These are phyloP conservation scores for Cyprinella venusta DNA, from an alignment of 2,797 vertebrate species.

Conservation along the genomic window DNA sequence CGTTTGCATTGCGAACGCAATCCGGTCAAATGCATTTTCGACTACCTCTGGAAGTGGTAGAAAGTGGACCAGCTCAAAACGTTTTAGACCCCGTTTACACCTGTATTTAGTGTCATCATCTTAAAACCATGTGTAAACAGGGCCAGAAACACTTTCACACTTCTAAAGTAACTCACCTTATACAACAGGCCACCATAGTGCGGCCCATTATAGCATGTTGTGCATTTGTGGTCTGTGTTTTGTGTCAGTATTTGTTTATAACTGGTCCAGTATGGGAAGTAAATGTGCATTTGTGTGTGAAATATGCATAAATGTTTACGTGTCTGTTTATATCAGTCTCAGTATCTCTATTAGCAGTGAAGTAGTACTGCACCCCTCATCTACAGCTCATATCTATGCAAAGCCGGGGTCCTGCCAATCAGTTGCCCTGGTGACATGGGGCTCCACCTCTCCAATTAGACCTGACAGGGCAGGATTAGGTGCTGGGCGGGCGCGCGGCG, in stretches of 20 bases:
- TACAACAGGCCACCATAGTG: conserved; percentile 44
- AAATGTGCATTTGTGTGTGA: conserved; percentile 61
- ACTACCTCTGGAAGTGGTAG: too few relatives aligned
- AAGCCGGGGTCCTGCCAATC: conserved; percentile 87
- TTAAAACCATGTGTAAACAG: too few relatives aligned
- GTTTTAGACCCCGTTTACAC: too few relatives aligned
- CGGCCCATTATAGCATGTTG: conserved; percentile 39
- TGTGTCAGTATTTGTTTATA: conserved; percentile 5
- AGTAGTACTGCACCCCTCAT: conserved; percentile 63
- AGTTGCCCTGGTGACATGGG: conserved; percentile 84
- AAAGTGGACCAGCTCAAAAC: too few relatives aligned
- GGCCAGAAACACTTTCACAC: neutral
- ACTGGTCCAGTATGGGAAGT: conserved; percentile 49
- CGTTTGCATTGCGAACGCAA: too few relatives aligned
- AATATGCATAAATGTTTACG: conserved; percentile 45
- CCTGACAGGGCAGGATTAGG: conserved; percentile 88
- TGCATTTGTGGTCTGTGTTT: conserved; percentile 18
- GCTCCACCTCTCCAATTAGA: conserved; percentile 88
- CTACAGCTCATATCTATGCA: conserved; percentile 85
- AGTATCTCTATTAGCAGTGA: conserved; percentile 81
- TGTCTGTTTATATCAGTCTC: conserved; percentile 57
- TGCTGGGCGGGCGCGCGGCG: conserved; percentile 79
- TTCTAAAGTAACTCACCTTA: conserved; percentile 48
- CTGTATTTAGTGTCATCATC: too few relatives aligned
- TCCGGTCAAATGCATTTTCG: too few relatives aligned